Percentiles rank a stretch among this genome's conserved stretches.
Evolutionary conservation across 35 echinoderm and acorn worm genomes (phyloP).

Genomic region (Apostichopus parvimensis): DNA sequence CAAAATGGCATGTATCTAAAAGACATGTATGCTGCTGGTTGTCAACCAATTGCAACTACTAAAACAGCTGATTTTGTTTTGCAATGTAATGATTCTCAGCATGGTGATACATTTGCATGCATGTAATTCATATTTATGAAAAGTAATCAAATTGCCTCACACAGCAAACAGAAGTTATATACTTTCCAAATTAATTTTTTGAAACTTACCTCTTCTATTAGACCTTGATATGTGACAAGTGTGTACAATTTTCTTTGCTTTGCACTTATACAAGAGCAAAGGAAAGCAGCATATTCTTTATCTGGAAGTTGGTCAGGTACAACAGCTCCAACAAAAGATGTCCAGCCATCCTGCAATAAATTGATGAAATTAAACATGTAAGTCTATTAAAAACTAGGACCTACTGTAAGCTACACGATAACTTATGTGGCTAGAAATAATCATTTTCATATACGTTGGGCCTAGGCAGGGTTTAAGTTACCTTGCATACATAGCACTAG

Average conservation of each 20-base stretch:
- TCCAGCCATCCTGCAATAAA: slow-evolving; percentile 83
- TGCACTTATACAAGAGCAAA: slow-evolving; percentile 59
- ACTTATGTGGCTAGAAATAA: no score
- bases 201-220: slow-evolving; percentile 75
- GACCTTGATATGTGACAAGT: slow-evolving; percentile 72
- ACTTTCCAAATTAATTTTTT: background rate
- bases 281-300: slow-evolving; percentile 62
- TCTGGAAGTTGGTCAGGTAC: slow-evolving; percentile 78
- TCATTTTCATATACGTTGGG: no score
- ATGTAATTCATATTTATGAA: background rate
- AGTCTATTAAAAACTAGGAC: no score
- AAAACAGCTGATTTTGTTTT: no score
- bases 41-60: no score
- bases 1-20: background rate
- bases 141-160: background rate
- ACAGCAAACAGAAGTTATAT: no score
- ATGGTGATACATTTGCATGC: background rate
- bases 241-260: slow-evolving; percentile 79
- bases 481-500: no score
- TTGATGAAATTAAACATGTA: background rate
- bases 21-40: background rate
- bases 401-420: no score
- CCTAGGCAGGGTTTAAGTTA: no score
- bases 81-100: background rate
- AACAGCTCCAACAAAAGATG: slow-evolving; percentile 70